Evolutionary conservation across 2,797 vertebrate genomes (phyloP).

Genomic region (Characodon lateralis): DNA sequence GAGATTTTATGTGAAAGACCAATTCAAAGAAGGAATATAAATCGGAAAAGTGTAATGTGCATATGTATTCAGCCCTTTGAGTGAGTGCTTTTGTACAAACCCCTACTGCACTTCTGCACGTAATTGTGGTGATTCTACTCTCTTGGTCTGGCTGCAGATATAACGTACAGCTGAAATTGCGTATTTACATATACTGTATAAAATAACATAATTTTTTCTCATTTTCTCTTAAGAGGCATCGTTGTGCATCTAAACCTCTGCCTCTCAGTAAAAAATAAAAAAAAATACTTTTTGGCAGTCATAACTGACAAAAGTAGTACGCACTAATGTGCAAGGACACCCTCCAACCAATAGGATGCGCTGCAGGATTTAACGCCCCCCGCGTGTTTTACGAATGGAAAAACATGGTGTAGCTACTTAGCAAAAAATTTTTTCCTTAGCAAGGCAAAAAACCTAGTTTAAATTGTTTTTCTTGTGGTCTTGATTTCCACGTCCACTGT

Average conservation of each 20-base stretch:
- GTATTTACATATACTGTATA: neutral
- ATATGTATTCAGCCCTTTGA: no score
- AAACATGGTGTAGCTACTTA: slow-evolving; percentile 1
- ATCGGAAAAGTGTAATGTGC: neutral
- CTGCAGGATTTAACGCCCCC: neutral
- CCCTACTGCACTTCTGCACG: no score
- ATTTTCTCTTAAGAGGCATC: neutral
- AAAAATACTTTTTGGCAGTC: neutral
- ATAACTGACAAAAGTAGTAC: neutral
- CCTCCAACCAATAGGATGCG: slow-evolving; percentile 8
- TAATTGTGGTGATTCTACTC: no score
- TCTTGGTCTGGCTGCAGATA: no score
- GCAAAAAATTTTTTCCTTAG: neutral
- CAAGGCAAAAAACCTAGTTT: neutral
- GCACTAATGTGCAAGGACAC: neutral
- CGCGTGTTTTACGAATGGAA: slow-evolving; percentile 1
- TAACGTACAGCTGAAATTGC: no score
- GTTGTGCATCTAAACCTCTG: neutral
- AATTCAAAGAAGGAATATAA: neutral
- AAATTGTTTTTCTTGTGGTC: fast-evolving
- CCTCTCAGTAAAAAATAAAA: neutral
- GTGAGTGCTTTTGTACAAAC: no score
- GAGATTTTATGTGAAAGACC: neutral
- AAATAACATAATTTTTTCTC: neutral
- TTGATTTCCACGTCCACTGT: neutral